phyloP scores from a whole-genome alignment of 2,113 vertebrate genomes.

The Hyaena hyaena region DNA sequence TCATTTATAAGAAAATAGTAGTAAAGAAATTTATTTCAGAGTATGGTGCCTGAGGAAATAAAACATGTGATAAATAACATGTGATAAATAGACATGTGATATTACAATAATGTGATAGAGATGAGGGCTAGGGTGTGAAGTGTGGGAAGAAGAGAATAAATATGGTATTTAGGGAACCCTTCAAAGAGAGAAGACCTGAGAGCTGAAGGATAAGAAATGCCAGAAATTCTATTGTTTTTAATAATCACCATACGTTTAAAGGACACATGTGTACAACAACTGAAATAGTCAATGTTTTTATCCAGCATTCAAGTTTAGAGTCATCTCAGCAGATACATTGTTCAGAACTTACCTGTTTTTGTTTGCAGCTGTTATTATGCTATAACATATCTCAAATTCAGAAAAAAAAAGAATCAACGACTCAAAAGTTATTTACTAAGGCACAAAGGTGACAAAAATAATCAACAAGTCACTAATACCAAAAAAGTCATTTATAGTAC shows the following conservation, averaged over 20 bases:
- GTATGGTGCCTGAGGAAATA: neutral
- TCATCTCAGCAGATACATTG: neutral
- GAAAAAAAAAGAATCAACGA: neutral
- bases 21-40: neutral
- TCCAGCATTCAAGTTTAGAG: neutral
- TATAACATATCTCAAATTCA: neutral
- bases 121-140: neutral
- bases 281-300: neutral
- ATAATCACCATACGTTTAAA: neutral
- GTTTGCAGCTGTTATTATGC: neutral
- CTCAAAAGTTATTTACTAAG: neutral
- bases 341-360: neutral
- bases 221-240: neutral
- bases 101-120: neutral
- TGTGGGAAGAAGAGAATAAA: neutral
- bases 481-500: neutral
- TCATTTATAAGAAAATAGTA: neutral
- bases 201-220: neutral
- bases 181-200: neutral
- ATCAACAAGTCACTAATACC: slow-evolving; percentile 10
- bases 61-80: neutral
- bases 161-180: neutral
- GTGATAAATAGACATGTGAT: neutral
- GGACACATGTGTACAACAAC: neutral
- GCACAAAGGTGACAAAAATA: neutral